A percentile compares a stretch with the other conserved stretches of the same genome.
These are phyloP conservation scores for Hexactinellida sp. DNA, from an alignment of 37 sponge, comb jelly and placozoan species.

Conservation along the genomic window DNA sequence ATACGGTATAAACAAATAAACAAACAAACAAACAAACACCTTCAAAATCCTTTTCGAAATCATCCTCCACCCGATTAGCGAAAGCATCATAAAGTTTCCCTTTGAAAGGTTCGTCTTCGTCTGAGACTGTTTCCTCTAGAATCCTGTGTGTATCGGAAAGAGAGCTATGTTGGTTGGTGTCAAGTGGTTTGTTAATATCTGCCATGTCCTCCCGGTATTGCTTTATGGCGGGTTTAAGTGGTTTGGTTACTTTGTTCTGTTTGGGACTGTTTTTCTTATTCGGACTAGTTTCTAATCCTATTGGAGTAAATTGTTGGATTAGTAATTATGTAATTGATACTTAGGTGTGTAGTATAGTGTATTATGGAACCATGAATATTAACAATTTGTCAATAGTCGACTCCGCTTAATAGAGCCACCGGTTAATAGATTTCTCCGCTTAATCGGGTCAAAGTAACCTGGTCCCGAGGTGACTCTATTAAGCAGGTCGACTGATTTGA, in stretches of 20 bases:
- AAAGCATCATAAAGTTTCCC: not conserved
- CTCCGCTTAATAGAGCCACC: too few relatives aligned
- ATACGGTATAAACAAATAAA: too few relatives aligned
- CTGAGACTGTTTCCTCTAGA: not conserved
- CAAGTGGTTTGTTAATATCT: not conserved
- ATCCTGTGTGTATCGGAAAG: not conserved
- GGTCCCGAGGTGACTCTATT: too few relatives aligned
- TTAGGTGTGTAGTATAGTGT: too few relatives aligned
- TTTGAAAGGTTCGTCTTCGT: not conserved
- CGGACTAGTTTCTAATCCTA: not conserved
- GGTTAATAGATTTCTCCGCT: too few relatives aligned
- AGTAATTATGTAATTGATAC: too few relatives aligned
- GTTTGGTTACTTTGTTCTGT: not conserved
- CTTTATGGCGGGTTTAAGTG: not conserved
- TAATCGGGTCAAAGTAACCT: too few relatives aligned
- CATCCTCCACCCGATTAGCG: not conserved
- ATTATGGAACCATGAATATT: too few relatives aligned
- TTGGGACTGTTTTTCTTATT: not conserved
- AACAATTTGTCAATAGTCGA: too few relatives aligned
- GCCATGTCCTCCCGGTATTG: not conserved
- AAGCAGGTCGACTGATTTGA: too few relatives aligned
- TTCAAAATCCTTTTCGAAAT: conserved; percentile 3
- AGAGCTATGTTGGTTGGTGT: not conserved
- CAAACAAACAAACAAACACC: not conserved
- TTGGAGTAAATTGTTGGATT: too few relatives aligned